Conservation (phyloP, 2,113 vertebrate species). For the Crotalus viridis region DNA sequence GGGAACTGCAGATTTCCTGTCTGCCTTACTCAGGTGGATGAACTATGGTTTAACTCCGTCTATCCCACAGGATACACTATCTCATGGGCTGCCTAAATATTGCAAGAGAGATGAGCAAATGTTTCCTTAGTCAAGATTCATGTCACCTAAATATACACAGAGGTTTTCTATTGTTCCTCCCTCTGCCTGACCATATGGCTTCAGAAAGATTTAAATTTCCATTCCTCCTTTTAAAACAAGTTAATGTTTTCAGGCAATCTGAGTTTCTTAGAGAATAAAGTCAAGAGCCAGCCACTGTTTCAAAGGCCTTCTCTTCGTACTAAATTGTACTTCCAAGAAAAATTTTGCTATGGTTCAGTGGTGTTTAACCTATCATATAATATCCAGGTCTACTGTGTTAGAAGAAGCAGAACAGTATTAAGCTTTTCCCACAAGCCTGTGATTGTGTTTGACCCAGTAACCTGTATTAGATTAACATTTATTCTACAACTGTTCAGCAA, state of each 20-base stretch:
- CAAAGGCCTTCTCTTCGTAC: slow-evolving; percentile 77
- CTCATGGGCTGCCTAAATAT: background rate
- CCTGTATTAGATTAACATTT: slow-evolving; percentile 89
- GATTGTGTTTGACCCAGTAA: slow-evolving; percentile 86
- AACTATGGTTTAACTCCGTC: background rate
- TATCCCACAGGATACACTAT: background rate
- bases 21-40: background rate
- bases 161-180: slow-evolving; percentile 54
- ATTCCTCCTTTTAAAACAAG: slow-evolving; percentile 56
- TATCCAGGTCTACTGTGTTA: slow-evolving; percentile 84
- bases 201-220: slow-evolving; percentile 57
- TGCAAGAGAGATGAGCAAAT: slow-evolving; percentile 13
- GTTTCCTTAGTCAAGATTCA: background rate
- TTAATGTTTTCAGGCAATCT: slow-evolving; percentile 66
- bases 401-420: slow-evolving; percentile 84
- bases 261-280: slow-evolving; percentile 70
- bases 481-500: slow-evolving; percentile 80
- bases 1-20: background rate
- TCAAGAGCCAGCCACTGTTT: slow-evolving; percentile 78
- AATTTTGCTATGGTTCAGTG: slow-evolving; percentile 81
- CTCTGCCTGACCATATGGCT: slow-evolving; percentile 45
- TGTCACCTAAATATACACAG: slow-evolving; percentile 28
- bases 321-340: slow-evolving; percentile 83
- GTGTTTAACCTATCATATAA: slow-evolving; percentile 86
- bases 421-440: slow-evolving; percentile 85